phyloP scores from a whole-genome alignment of 2,888 invertebrate genomes.

The Luperina nickerlii region DNA sequence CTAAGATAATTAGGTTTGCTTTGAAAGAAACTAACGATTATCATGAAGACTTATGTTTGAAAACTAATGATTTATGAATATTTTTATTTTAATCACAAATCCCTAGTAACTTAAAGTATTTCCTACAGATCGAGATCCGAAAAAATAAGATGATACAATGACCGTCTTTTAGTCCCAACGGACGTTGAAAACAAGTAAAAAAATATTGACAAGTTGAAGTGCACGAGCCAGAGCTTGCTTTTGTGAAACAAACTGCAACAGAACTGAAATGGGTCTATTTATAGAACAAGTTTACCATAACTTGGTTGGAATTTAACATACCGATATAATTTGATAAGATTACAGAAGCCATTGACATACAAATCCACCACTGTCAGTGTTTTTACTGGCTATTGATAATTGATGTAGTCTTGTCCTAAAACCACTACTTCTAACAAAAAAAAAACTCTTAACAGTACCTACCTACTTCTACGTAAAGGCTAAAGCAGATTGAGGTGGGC shows the following conservation, averaged over 20 bases:
- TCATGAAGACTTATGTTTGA: neutral
- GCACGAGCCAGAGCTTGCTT: conserved; percentile 28
- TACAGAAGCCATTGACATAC: conserved; percentile 2
- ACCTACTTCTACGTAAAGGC: neutral
- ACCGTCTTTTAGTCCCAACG: conserved; percentile 31
- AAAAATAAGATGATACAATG: conserved; percentile 39
- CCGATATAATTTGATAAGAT: conserved; percentile 17
- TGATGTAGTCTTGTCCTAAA: neutral
- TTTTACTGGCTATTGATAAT: neutral
- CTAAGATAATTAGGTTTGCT: conserved; percentile 8
- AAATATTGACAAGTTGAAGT: conserved; percentile 35
- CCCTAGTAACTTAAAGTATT: neutral
- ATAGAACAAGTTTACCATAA: conserved; percentile 17
- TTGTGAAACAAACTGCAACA: conserved; percentile 40
- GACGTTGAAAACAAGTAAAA: conserved; percentile 37
- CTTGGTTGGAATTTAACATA: conserved; percentile 9
- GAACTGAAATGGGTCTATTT: conserved; percentile 24
- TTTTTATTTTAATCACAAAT: neutral
- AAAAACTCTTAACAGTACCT: neutral
- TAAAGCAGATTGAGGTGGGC: neutral
- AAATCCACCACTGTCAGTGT: neutral
- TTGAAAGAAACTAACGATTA: conserved; percentile 11
- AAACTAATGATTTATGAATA: neutral
- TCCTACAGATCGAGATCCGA: neutral
- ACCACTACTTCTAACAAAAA: neutral